phyloP scores from a whole-genome alignment of 2,888 invertebrate genomes.

The Cryptocheilus praepositus region DNA sequence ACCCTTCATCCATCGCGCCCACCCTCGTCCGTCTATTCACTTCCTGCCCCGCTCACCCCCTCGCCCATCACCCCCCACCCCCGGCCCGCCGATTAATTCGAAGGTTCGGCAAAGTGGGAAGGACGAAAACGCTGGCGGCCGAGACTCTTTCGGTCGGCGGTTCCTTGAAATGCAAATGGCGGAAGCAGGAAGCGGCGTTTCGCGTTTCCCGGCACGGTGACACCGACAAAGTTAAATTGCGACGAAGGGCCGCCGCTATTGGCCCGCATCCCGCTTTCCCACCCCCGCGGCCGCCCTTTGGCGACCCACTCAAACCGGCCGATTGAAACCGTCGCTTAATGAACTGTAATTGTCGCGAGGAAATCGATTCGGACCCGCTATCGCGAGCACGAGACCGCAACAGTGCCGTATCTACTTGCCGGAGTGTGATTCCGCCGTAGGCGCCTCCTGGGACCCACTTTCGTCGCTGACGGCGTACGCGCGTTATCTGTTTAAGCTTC shows the following conservation, averaged over 20 bases:
- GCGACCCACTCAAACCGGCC: slow-evolving; percentile 9
- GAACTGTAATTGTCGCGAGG: slow-evolving; percentile 49
- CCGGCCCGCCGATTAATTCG: background rate
- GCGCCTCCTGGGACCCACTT: slow-evolving; percentile 5
- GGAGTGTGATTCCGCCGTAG: background rate
- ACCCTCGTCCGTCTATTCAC: slow-evolving; percentile 36
- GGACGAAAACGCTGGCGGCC: slow-evolving; percentile 10
- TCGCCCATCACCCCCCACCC: slow-evolving; percentile 2
- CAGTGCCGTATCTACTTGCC: slow-evolving; percentile 8
- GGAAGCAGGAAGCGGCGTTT: slow-evolving; percentile 14
- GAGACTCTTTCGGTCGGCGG: slow-evolving; percentile 36
- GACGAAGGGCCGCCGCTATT: slow-evolving; percentile 13
- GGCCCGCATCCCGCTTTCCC: slow-evolving; percentile 15
- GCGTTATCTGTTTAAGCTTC: slow-evolving; percentile 5
- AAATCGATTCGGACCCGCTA: slow-evolving; percentile 18
- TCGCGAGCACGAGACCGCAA: slow-evolving; percentile 3
- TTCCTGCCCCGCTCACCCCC: slow-evolving; percentile 10
- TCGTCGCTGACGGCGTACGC: background rate
- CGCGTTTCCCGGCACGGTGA: slow-evolving; percentile 29
- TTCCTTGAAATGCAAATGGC: slow-evolving; percentile 57
- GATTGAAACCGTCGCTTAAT: slow-evolving; percentile 48
- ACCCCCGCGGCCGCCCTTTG: background rate
- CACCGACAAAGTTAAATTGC: slow-evolving; percentile 51
- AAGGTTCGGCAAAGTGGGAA: background rate
- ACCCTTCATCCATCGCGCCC: slow-evolving; percentile 13